Conservation (phyloP, 2,888 invertebrate genomes). For the Bursaphelenchus okinawaensis region DNA sequence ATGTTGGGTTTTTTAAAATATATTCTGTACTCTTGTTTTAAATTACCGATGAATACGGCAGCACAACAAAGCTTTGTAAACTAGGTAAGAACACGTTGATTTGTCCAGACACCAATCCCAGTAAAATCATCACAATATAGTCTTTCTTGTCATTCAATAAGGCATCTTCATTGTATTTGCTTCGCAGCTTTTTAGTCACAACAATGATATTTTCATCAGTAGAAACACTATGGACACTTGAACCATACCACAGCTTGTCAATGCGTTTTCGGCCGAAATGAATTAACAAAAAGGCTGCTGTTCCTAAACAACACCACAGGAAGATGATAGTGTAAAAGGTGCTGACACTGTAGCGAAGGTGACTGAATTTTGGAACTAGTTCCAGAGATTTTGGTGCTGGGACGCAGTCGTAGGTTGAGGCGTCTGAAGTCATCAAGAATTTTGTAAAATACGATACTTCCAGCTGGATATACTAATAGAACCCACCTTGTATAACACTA, state of each 20-base stretch:
- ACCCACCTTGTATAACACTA: neutral
- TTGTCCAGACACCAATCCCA: conserved; percentile 56
- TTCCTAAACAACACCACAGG: neutral
- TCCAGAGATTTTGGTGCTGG: neutral
- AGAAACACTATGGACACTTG: neutral
- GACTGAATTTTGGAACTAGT: neutral
- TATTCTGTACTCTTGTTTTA: no score
- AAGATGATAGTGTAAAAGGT: neutral
- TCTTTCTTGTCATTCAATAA: neutral
- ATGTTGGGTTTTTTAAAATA: no score
- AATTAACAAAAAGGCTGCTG: neutral
- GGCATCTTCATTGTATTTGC: neutral
- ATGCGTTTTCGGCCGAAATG: neutral
- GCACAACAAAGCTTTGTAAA: conserved; percentile 73
- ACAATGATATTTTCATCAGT: neutral
- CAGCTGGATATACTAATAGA: no score
- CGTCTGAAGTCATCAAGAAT: neutral
- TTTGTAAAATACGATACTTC: no score
- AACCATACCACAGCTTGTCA: neutral
- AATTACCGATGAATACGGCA: conserved; percentile 71
- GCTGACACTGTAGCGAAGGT: neutral
- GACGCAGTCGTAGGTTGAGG: neutral
- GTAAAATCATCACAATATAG: neutral
- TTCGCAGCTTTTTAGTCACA: no score
- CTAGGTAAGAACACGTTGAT: conserved; percentile 74